A percentile compares a stretch with the other conserved stretches of the same genome.
phyloP scores from a whole-genome alignment of 1,140 invertebrate species.

The Drosophila orosa region DNA sequence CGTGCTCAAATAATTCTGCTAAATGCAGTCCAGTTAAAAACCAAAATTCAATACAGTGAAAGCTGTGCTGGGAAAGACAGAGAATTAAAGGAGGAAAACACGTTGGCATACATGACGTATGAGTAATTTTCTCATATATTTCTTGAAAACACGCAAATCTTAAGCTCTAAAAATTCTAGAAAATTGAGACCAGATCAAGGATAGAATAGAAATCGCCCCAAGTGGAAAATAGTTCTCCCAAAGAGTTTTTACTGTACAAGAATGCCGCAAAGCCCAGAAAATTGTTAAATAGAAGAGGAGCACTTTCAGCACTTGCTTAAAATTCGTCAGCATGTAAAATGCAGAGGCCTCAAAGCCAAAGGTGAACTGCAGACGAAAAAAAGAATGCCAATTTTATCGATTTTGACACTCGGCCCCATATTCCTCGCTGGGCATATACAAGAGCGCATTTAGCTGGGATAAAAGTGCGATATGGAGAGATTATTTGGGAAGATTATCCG shows the following conservation, averaged over 20 bases:
- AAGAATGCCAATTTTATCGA: slow-evolving; percentile 62
- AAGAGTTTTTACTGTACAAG: not conserved
- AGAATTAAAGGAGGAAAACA: not conserved
- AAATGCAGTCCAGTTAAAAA: not conserved
- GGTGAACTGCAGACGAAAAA: not conserved
- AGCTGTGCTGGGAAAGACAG: not conserved
- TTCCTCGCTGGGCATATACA: not conserved
- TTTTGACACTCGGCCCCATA: slow-evolving; percentile 26
- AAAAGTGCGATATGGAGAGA: not conserved
- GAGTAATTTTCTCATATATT: not conserved
- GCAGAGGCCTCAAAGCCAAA: not conserved
- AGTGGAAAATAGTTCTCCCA: not conserved
- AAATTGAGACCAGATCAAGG: not conserved
- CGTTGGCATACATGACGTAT: not conserved
- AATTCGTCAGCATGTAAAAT: slow-evolving; percentile 6
- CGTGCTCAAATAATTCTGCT: not conserved
- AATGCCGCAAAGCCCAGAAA: not conserved
- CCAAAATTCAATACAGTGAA: not conserved
- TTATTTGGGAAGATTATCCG: slow-evolving; percentile 4
- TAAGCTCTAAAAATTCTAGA: not conserved
- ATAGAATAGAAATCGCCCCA: not conserved
- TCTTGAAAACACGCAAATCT: not conserved
- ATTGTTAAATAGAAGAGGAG: not conserved
- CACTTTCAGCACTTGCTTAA: not conserved
- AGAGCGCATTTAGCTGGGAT: not conserved